A percentile compares a stretch with the other conserved stretches of the same genome.
These are phyloP conservation scores for Mythimna lalbum DNA, from an alignment of 2,888 invertebrate species.

Conservation along the genomic window DNA sequence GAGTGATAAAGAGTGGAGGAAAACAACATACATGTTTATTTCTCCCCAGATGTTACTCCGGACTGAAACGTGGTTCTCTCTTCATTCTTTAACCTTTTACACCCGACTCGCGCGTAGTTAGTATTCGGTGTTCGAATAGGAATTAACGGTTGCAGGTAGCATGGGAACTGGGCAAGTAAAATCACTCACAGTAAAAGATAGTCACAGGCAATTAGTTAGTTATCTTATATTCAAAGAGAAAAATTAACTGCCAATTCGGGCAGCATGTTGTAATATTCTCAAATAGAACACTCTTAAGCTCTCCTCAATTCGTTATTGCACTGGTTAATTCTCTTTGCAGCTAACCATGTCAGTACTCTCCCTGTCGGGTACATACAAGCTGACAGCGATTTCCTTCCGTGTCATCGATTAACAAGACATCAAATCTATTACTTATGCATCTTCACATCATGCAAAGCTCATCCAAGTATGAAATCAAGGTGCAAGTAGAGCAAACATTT, in stretches of 20 bases:
- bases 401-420: not conserved
- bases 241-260: not conserved
- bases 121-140: not conserved
- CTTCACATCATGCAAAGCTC: not conserved
- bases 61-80: not conserved
- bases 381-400: not conserved
- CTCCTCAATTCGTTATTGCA: not conserved
- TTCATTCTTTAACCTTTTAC: not conserved
- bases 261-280: not conserved
- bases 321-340: not conserved
- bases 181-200: not conserved
- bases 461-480: constrained; percentile 32
- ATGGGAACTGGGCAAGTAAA: not conserved
- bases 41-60: not conserved
- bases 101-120: no score
- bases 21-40: not conserved
- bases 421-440: not conserved
- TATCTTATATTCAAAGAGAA: no score
- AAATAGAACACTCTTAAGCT: not conserved
- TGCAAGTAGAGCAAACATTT: constrained; percentile 32
- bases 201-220: no score
- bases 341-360: not conserved
- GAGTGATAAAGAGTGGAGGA: not conserved
- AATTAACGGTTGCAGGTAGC: not conserved
- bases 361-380: not conserved